phyloP scores from a whole-genome alignment of 2,113 vertebrate species.

The Bothrops jararaca region DNA sequence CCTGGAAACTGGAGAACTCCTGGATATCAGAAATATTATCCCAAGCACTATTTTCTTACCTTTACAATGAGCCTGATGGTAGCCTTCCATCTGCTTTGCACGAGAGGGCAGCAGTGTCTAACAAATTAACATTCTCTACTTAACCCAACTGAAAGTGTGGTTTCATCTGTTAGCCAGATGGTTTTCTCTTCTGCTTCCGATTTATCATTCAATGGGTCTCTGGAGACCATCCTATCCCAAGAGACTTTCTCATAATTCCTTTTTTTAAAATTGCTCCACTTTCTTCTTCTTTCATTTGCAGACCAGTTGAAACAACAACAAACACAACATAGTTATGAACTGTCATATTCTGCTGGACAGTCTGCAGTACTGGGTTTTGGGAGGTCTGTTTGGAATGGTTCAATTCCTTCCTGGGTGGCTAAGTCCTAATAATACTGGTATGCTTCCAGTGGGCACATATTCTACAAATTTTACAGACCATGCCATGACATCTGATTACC shows the following conservation, averaged over 20 bases:
- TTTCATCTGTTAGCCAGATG: background rate
- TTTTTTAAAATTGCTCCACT: no score
- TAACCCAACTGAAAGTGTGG: background rate
- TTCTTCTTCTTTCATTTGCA: background rate
- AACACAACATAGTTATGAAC: no score
- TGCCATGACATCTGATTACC: no score
- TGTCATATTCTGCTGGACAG: no score
- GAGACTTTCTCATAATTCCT: no score
- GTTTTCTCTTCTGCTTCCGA: background rate
- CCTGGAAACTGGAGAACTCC: background rate
- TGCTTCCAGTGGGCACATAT: no score
- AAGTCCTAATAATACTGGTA: no score
- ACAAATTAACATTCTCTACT: background rate
- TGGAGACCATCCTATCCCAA: background rate
- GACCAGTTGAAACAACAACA: background rate
- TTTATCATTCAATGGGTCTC: background rate
- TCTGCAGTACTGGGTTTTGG: no score
- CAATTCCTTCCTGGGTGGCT: no score
- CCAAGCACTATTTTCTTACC: background rate
- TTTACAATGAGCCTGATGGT: background rate
- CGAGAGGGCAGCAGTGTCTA: background rate
- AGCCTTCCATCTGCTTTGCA: background rate
- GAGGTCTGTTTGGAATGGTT: no score
- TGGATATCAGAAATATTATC: background rate
- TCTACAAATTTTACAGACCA: no score